Base-by-base conservation (phyloP, 2,797 vertebrate species). In the Sorex maritimensis region DNA sequence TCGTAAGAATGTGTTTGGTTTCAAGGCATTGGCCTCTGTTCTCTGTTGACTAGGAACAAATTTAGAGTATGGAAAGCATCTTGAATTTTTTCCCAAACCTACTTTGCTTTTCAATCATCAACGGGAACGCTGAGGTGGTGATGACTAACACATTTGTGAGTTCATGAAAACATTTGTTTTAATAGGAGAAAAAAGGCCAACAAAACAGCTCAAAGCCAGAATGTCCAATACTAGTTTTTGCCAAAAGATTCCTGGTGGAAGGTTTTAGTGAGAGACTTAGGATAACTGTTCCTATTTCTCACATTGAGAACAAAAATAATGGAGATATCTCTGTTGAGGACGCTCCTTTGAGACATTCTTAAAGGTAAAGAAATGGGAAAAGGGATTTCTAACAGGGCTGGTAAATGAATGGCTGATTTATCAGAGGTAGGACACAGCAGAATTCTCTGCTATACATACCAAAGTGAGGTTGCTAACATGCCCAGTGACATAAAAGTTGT, bases 61-160 rank as follows among this genome's bases (percentile, higher is more conserved):
- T 97, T 97, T 97, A 95, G 96, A 97, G 88, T 88, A 94, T 94
- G 95, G 96, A 96, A 55, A 5, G 90, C 94, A 96, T 97, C 96
- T 96, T 96, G 95, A 86, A 67, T 97, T 97, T 96, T 73, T 86
- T 96, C 95, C 97, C 94, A 97, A 96, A 93, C 61, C 90, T 92
- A 93, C 69, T 96, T 97, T 97, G 91, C 86, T 96, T 96, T 94
- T 96, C 96, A 95, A 97, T 92, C 81, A 96, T 97, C 81, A 86
- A 78, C 93, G 97, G 91, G 96, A 97, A 96, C 94, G 90, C 94
- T 97, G 13, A 49, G 90, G 96, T 90, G 68, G 23, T 85, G 94
- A 94, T 95, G 91, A 91, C 92, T 94, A 90, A 96, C 74, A 94
- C 83, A 93, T 97, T 79, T 90, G 86, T 94, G 96, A 97, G 94